Percentiles rank a stretch among this genome's conserved stretches.
Evolutionary conservation across 2,113 vertebrate species (phyloP).

Genomic region (Psephotus haematonotus): DNA sequence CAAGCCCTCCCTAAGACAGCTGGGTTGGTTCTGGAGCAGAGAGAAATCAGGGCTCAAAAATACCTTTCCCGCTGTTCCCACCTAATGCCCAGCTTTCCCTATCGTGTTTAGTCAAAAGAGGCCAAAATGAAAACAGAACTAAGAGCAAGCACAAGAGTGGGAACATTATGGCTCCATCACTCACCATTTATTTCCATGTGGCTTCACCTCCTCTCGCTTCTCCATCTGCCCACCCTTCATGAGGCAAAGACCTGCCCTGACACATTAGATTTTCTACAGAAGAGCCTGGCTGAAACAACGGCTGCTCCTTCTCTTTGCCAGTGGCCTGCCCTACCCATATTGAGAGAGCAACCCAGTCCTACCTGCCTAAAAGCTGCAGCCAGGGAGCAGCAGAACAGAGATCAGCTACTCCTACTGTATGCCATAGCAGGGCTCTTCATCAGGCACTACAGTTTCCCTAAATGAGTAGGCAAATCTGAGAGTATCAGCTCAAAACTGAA

Average conservation of each 20-base stretch:
- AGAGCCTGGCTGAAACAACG: background rate
- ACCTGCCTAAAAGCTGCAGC: background rate
- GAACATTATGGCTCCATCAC: background rate
- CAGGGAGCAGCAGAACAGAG: background rate
- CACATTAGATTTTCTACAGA: background rate
- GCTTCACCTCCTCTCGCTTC: background rate
- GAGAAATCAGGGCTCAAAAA: background rate
- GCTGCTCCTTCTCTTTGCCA: background rate
- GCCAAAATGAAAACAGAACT: background rate
- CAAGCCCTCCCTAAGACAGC: background rate
- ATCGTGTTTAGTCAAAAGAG: background rate
- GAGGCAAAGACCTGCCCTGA: background rate
- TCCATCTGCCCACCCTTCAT: background rate
- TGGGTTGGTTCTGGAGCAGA: background rate
- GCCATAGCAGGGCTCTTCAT: background rate
- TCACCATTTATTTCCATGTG: background rate
- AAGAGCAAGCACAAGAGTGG: background rate
- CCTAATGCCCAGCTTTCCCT: background rate
- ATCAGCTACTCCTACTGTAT: accelerated
- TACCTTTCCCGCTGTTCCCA: background rate
- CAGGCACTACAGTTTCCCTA: background rate
- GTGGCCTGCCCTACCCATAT: background rate
- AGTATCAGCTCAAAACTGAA: background rate
- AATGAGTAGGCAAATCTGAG: background rate
- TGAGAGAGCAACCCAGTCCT: background rate